Conservation (phyloP, 2,888 invertebrate genomes). For the Tipula confusa region DNA sequence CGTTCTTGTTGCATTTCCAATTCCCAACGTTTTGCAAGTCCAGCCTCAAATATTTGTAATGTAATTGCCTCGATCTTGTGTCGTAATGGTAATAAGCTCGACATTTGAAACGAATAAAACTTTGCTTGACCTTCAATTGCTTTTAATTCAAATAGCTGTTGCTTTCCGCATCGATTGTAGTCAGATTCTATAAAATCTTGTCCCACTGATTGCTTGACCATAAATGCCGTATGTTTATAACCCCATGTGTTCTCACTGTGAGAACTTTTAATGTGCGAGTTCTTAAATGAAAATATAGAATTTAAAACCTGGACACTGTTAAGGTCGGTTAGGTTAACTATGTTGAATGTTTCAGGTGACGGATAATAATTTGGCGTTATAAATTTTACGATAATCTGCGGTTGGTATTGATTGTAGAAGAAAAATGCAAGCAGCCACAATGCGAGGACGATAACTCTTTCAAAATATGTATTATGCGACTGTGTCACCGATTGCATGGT, state of each 20-base stretch:
- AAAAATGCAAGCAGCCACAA: neutral
- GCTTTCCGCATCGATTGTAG: neutral
- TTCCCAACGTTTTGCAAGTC: neutral
- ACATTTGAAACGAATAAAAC: neutral
- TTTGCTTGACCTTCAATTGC: neutral
- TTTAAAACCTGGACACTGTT: neutral
- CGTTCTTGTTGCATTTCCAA: neutral
- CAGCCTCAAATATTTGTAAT: neutral
- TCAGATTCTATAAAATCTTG: neutral
- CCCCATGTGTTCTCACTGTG: neutral
- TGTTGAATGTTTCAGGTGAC: neutral
- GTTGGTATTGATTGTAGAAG: neutral
- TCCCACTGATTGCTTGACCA: neutral
- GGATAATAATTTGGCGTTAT: neutral
- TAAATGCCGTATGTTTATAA: neutral
- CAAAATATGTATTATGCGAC: neutral
- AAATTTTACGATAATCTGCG: neutral
- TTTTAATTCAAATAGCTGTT: neutral
- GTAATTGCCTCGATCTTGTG: neutral
- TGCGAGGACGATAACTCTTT: neutral
- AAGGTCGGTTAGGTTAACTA: neutral
- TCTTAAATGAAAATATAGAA: neutral
- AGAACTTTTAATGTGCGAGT: neutral
- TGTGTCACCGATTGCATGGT: neutral
- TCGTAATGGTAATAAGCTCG: neutral